A percentile compares a stretch with the other conserved stretches of the same genome.
These are phyloP conservation scores for Drosophila anomalipes DNA, from an alignment of 2,888 invertebrate species.

Conservation along the genomic window DNA sequence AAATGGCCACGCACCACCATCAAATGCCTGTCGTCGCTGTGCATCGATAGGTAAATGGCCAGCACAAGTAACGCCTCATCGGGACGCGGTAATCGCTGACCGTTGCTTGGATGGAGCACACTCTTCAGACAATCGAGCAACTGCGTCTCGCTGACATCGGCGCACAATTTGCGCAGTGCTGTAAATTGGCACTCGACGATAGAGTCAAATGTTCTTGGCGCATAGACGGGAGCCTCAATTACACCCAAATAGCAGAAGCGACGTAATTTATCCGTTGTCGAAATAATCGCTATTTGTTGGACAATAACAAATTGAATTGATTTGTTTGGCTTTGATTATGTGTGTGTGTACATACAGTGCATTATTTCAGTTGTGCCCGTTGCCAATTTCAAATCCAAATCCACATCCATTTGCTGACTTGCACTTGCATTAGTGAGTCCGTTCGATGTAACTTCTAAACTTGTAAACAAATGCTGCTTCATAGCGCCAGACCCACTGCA, in stretches of 20 bases:
- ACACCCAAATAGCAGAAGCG: slow-evolving; percentile 80
- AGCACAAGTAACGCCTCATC: slow-evolving; percentile 82
- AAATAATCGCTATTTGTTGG: slow-evolving; percentile 4
- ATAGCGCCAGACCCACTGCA: neutral
- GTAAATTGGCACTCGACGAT: slow-evolving; percentile 47
- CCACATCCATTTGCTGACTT: slow-evolving; percentile 1
- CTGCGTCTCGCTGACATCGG: slow-evolving; percentile 45
- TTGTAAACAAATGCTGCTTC: slow-evolving; percentile 1
- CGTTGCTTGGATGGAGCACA: slow-evolving; percentile 45
- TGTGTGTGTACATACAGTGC: slow-evolving; percentile 7
- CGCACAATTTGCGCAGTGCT: slow-evolving; percentile 51
- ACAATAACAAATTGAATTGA: neutral
- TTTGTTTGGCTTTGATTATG: neutral
- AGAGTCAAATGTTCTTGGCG: slow-evolving; percentile 41
- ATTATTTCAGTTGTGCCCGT: neutral
- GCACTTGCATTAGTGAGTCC: slow-evolving; percentile 3
- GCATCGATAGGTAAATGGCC: slow-evolving; percentile 73
- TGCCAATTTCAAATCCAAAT: neutral
- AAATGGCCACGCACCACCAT: slow-evolving; percentile 66
- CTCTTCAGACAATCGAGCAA: slow-evolving; percentile 60
- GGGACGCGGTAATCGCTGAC: slow-evolving; percentile 65
- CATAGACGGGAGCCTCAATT: slow-evolving; percentile 72
- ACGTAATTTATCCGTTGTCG: slow-evolving; percentile 51
- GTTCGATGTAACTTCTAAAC: neutral
- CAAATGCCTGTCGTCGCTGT: slow-evolving; percentile 57